Base-by-base conservation (phyloP, 2,888 invertebrate species). In the Chymomyza procnemis region DNA sequence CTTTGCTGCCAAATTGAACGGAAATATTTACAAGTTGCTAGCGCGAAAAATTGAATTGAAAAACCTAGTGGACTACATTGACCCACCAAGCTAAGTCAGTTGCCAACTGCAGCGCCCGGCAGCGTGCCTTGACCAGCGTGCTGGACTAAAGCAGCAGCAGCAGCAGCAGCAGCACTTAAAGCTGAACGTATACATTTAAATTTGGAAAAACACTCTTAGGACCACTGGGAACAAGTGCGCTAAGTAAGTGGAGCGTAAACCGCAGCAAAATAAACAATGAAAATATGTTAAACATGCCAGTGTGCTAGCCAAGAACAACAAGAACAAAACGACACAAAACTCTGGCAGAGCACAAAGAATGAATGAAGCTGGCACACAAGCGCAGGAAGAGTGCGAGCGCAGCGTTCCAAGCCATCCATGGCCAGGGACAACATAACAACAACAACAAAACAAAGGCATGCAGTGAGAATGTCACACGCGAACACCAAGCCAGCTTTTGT, bases 1-100 rank as follows among this genome's bases (percentile, higher is more conserved):
- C 69, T 19, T n/a, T 47, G 63, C 69, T 74, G 74, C 76, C 72
- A 78, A 78, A 78, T 79, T 74, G 79, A 76, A 74, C 67, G 78
- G 64, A 80, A 78, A 78, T 69, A 68, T 79, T 77, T 71, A 66
- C 64, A 63, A 72, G 73, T 65, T 72, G 48, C 63, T 30, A 67
- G 71, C 19, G 46, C 52, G 34, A 58, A 71, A 67, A 60, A 48
- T 66, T 55, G 46, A 58, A 68, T 57, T 48, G 26, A 50, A 60
- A 48, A 63, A 60, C 34, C 34, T 21, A 30, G 52, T 52, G 14
- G 50, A 61, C 19, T 41, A 22, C 19, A 34, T 14, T 41, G 4
- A 46, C 26, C 18, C 18, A 1, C 34, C n/a, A 14, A 22, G 4
- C 22, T 22, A 22, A 22, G 4, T 22, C 22, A 3, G 22, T 22